Percentiles rank a stretch among this genome's conserved stretches.
phyloP scores from a whole-genome alignment of 2,888 invertebrate genomes.

The Dolomedes plantarius region DNA sequence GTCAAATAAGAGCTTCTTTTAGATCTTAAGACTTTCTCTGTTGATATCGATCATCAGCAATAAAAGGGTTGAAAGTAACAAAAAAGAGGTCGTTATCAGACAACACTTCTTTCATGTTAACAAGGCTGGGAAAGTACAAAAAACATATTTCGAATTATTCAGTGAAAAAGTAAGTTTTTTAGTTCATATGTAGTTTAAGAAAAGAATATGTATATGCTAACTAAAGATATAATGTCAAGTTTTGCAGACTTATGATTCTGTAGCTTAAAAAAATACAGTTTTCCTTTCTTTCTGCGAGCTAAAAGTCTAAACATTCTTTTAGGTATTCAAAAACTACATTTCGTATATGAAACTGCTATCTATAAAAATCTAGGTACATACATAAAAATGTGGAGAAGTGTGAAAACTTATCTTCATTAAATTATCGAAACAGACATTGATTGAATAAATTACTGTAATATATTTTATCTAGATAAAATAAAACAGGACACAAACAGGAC shows the following conservation, averaged over 20 bases:
- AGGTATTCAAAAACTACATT: too few species aligned
- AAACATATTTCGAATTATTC: background rate
- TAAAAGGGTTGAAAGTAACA: conserved; percentile 16
- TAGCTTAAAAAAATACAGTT: too few species aligned
- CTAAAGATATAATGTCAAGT: background rate
- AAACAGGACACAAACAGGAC: too few species aligned
- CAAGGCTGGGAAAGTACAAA: background rate
- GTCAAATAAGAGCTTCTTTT: conserved; percentile 11
- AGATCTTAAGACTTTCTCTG: conserved; percentile 12
- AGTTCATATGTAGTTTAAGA: background rate
- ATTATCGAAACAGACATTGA: too few species aligned
- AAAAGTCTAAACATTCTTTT: too few species aligned
- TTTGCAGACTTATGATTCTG: background rate
- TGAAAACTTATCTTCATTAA: too few species aligned
- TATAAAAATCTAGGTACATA: too few species aligned
- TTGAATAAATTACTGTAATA: too few species aligned
- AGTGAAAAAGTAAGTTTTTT: background rate
- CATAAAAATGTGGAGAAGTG: too few species aligned
- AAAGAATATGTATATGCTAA: background rate
- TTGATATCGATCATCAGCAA: conserved; percentile 9
- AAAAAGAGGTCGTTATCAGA: conserved; percentile 14
- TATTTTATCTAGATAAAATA: too few species aligned
- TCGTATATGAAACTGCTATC: too few species aligned
- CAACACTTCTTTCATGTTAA: conserved; percentile 18
- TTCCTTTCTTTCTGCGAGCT: too few species aligned